Evolutionary conservation across 2,797 vertebrate species (phyloP), one percentile per base, ranked within the genome.

Genomic region (Acrossocheilus wenchowensis): DNA sequence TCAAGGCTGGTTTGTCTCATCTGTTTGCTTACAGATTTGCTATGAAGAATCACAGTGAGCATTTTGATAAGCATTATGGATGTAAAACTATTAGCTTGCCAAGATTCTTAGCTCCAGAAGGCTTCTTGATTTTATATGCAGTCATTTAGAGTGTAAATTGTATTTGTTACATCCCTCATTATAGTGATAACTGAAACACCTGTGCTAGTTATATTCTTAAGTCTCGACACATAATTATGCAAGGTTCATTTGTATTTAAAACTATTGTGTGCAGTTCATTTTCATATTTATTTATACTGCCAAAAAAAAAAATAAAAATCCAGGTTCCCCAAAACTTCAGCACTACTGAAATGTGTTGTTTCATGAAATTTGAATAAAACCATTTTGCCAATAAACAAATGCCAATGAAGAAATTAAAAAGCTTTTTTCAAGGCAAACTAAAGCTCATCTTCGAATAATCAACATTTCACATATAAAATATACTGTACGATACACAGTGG

Each of bases 131-230:
- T 75, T 73, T 43, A 64, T 75, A 64, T 64, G 41, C 41, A 75
- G 41, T 15, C 7, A 73, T 71, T 82, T 72, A 26, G 48, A 6
- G n/a, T 48, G 54, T 45, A 83, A 39, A 66, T 77, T 77, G 26
- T 0, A 75, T 50, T 75, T 48, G 72, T 84, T 50, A 66, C 30
- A 66, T 39, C 9, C 43, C 57, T 48, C 41, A 50, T 50, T 66
- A 52, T 36, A 84, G 10, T 54, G 10, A 52, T 57, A 26, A 78
- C 60, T 62, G 6, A 77, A 73, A 84, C 83, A 84, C 73, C 62
- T 78, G 73, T 78, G 83, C n/a, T 69, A 62, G 23, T 84, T 68
- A 78, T 84, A 54, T 43, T 34, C 74, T 54, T 64, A 77, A 50
- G 83, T 69, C 43, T 77, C n/a, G 0, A 19, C 45, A 60, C 52